Base-by-base conservation (phyloP, 2,888 invertebrate species). In the Heteromyza rotundicornis region DNA sequence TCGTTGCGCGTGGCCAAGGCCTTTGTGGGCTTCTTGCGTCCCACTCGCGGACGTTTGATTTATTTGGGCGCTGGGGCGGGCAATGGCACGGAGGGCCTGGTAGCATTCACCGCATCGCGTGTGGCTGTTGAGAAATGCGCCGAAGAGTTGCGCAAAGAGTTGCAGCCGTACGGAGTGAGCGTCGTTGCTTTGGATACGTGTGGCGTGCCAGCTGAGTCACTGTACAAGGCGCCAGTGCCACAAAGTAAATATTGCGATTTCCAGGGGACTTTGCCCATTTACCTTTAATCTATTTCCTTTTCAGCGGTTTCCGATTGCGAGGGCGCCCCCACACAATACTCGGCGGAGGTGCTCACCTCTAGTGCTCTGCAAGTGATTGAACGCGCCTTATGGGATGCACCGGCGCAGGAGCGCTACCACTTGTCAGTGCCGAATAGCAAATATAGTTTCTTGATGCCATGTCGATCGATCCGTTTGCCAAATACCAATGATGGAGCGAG, bases 81-180 rank as follows among this genome's bases (percentile, higher is more conserved):
- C 17, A 63, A 65, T 24, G 77, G 79, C 40, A 85, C 85, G 17
- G 82, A 84, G 14, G 87, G 87, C 23, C 73, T 87, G 64, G 86
- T 87, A 23, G 87, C 86, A 56, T 87, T 85, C 71, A 85, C 84
- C 62, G 87, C 86, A 3, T 89, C 88, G 0, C 86, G 91, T 36
- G 90, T 90, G 81, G 92, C 92, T 7, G 92, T 92, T 16, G 91
- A 92, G 83, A 92, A 92, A 60, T 92, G 92, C 3, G 91, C 91
- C 64, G 87, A 89, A 32, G 91, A 92, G 5, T 81, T 93, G 64
- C 85, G 91, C 32, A 85, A 88, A 49, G 89, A 91, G 69, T 82
- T 92, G 66, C 87, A 87, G 59, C 87, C 90, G 2, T 87, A 89
- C 64, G 89, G 90, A 12, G 87, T 94, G 61, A 89, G 88, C 76